phyloP scores from a whole-genome alignment of 2,113 vertebrate genomes.

The Tenrec ecaudatus region DNA sequence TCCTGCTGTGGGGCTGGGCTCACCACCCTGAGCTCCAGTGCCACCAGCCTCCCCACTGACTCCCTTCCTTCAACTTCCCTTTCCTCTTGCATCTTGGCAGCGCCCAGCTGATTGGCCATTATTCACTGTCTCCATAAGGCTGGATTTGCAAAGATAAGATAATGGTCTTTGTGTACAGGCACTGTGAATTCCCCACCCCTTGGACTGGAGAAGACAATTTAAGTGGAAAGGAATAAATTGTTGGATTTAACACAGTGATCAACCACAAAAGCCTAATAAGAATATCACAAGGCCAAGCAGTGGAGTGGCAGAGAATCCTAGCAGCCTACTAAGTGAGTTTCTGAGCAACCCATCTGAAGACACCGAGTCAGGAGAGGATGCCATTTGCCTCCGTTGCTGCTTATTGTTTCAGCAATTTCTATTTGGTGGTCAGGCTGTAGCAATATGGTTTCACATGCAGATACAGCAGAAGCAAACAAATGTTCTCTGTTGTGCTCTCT shows the following conservation, averaged over 20 bases:
- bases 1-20: neutral
- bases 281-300: conserved; percentile 42
- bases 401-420: neutral
- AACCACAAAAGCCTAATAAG: conserved; percentile 76
- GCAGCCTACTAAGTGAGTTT: neutral
- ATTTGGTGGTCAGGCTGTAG: neutral
- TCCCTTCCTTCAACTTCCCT: neutral
- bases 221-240: conserved; percentile 70
- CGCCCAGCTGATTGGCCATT: neutral
- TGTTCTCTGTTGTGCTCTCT: too few species aligned
- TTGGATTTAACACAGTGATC: conserved; percentile 67
- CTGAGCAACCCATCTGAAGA: neutral
- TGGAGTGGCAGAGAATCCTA: neutral
- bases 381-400: neutral
- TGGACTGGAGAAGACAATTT: conserved; percentile 53
- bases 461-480: neutral
- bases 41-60: neutral
- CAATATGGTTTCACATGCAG: neutral
- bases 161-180: conserved; percentile 60
- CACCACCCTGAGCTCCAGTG: neutral
- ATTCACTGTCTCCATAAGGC: conserved; percentile 43
- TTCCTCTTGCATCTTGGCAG: neutral
- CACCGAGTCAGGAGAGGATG: neutral
- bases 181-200: conserved; percentile 37
- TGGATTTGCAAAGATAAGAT: conserved; percentile 62